Base-by-base conservation (phyloP, 2,888 invertebrate genomes). In the Zootermopsis nevadensis region DNA sequence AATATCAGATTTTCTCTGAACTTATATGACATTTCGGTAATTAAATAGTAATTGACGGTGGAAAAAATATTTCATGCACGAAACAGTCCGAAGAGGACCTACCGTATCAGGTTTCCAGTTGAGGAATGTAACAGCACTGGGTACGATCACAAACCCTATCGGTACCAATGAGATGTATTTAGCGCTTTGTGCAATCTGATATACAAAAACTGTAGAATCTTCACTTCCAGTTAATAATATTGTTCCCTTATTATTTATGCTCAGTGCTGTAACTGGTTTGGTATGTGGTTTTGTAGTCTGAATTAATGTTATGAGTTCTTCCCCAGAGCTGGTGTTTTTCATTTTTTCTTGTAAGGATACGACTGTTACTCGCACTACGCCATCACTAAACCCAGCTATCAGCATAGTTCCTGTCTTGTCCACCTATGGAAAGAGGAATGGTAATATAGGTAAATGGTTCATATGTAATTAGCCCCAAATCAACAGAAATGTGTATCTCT, bases 201-300 rank as follows among this genome's bases (percentile, higher is more conserved):
- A 95, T 82, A 94, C 89, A 86, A 96, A 96, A 85, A 95, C 91
- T 0, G 94, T 94, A 24, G 89, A 89, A 87, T 96, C 96, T 84
- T 91, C 90, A 1, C 94, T 92, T 15, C 93, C 93, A 0, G 94
- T 94, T 0, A 95, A 92, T 19, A 96, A 87, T 79, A 95, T 84
- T 0, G 91, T 92, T 22, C 91, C 90, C 35, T 89, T 86, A 0
- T 89, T 87, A 87, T 95, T 95, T 30, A 94, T 89, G 1, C 92
- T 90, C 88, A 95, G 91, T 85, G 91, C 90, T 0, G 92, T 93
- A 30, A 96, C 89, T 0, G 92, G 89, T 85, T 96, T 53, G 15
- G 38, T 31, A 38, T 83, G 80, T 42, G 80, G 83, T 72, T 85
- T 85, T 38, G 60, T 38, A 2, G 80, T 77, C 42, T 85, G 85